Base-by-base conservation (phyloP, 1,140 invertebrate species). In the Limonius californicus region DNA sequence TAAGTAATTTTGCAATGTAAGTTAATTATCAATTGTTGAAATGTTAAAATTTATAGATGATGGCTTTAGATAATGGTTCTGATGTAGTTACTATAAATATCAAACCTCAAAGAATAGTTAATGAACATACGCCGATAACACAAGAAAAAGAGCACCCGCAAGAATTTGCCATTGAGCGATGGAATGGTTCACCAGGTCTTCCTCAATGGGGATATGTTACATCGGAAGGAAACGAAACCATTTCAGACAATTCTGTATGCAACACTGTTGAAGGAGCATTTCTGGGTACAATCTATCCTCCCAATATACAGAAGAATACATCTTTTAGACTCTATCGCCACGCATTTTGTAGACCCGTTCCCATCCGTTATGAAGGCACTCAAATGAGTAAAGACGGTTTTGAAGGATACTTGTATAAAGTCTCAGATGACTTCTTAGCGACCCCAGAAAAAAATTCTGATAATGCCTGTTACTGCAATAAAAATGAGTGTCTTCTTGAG, bases 301-400 rank as follows among this genome's bases (percentile, higher is more conserved):
- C 75, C 0, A 69, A 83, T 39, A 59, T 90, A 32, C 77, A 79
- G 4, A 76, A 80, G 23, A 76, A 80, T 2, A 80, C 78, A 0
- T 71, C 74, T 0, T 78, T 89, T 42, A 76, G 78, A 8, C 64
- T 90, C 0, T 90, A 83, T 67, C 79, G 88, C 2, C 85, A 85
- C 63, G 82, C 85, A 0, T 88, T 90, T 68, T 91, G 89, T 69
- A 77, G 86, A 9, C 76, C 84, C 0, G 58, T 89, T 12, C 81
- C 83, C 0, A 75, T 90, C 19, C 73, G 75, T 2, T 89, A 80
- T 64, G 68, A 74, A 0, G 71, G 70, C 0, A 77, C 73, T 1
- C 68, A 69, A 0, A 66, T 74, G 35, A 67, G 64, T 3, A 57
- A 76, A 0, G 43, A 74, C 53, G 79, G 82, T 59, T 27, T 83